Conservation (phyloP, 2,113 vertebrate species). For the Chrysemys picta region DNA sequence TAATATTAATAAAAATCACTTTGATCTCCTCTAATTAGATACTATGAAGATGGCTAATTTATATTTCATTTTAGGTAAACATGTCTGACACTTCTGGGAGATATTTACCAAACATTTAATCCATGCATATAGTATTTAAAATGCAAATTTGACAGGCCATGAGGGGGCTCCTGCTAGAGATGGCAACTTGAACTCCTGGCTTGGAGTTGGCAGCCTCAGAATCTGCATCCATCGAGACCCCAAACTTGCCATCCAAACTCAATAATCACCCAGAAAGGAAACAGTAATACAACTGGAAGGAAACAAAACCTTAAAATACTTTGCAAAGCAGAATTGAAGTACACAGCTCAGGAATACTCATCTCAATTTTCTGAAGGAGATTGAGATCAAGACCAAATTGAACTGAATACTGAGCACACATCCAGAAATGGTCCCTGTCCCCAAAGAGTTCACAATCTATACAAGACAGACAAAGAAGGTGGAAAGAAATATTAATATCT, state of each 20-base stretch:
- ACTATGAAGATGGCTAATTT: not conserved
- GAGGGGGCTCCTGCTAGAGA: not conserved
- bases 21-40: not conserved
- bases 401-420: not conserved
- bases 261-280: not conserved
- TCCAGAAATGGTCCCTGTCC: not conserved
- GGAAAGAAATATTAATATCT: not conserved
- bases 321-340: not conserved
- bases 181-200: not conserved
- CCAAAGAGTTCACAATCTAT: not conserved
- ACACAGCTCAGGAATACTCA: not conserved
- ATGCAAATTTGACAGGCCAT: not conserved
- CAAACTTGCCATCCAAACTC: not conserved
- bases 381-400: not conserved
- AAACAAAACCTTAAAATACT: not conserved
- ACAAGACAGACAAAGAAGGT: not conserved
- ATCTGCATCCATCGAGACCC: not conserved
- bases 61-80: not conserved
- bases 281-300: not conserved
- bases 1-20: not conserved
- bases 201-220: not conserved
- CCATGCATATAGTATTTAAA: not conserved
- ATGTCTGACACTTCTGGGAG: not conserved
- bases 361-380: not conserved
- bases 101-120: not conserved